Evolutionary conservation across 1,140 invertebrate genomes (phyloP), one percentile per base, ranked within the genome.

Genomic region (Choristoneura fumiferana): DNA sequence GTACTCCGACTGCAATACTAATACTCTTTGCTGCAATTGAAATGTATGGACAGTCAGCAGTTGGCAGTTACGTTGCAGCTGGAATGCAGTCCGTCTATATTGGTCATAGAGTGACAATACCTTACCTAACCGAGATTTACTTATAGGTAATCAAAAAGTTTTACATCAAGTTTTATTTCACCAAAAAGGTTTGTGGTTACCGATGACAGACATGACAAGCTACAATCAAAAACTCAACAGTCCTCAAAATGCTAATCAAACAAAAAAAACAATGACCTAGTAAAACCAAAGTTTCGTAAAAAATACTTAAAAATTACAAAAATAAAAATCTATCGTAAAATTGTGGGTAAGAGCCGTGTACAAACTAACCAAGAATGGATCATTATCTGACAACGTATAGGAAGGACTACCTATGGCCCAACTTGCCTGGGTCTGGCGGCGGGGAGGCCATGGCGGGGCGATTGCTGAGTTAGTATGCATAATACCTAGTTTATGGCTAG

Each of bases 331-430:
- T n/a, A 62, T 59, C 62, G 22, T 39, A 58, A 54, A 18, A 55
- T 39, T 40, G 45, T 33, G 54, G 34, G 49, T 57, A 40, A 38
- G 45, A 54, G 39, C n/a, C n/a, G 49, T 9, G 18, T 40, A 4
- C 1, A 49, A 17, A 10, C 12, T 9, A 18, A 38, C 33, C 54
- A 53, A 76, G 1, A 5, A 87, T 87, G 82, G 90, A 92, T 71
- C 91, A 91, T 58, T 92, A 90, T 62, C 69, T 91, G 14, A 90
- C 91, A 0, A 92, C 90, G 2, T 92, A 92, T 65, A 78, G 89
- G 36, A 91, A 91, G 62, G 91, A 92, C 67, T 93, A 91, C 55
- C 59, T 91, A 6, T 92, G 91, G 91, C 92, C 91, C 0, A 89
- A 91, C 34, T 60, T 83, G n/a, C 78, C 82, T 1, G 66, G 70